phyloP scores from a whole-genome alignment of 2,797 vertebrate species.

The Sebastes hubbsi region DNA sequence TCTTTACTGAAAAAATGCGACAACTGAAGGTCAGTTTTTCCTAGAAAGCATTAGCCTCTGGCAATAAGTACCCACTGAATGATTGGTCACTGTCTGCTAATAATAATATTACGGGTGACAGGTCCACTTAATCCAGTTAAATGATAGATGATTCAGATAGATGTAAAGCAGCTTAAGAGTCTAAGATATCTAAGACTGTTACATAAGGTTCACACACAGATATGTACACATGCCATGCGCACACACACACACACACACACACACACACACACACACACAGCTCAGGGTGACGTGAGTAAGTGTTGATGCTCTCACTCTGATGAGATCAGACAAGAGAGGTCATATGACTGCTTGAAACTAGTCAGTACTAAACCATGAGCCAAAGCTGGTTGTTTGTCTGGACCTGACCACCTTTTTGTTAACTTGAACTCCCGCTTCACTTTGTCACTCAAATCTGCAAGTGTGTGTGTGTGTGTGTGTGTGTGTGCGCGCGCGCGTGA shows the following conservation, averaged over 20 bases:
- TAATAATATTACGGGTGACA: slow-evolving; percentile 10
- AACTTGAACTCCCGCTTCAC: slow-evolving; percentile 4
- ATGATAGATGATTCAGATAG: neutral
- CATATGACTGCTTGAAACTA: slow-evolving; percentile 23
- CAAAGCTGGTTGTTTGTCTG: neutral
- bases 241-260: neutral
- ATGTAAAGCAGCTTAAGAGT: slow-evolving; percentile 27
- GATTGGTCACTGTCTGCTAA: neutral
- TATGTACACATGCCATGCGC: neutral
- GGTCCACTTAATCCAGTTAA: slow-evolving; percentile 4
- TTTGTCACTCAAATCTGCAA: neutral
- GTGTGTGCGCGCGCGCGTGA: neutral
- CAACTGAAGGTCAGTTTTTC: neutral
- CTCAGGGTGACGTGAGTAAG: slow-evolving; percentile 33
- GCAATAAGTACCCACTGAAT: neutral
- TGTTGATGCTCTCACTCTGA: slow-evolving; percentile 49
- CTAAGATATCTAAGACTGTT: slow-evolving; percentile 28
- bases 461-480: neutral
- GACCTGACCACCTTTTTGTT: neutral
- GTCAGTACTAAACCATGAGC: neutral
- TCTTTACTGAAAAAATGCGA: neutral
- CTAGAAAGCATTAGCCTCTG: neutral
- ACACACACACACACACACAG: neutral
- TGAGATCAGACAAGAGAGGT: slow-evolving; percentile 61
- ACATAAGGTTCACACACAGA: slow-evolving; percentile 35